Evolutionary conservation across 2,797 vertebrate species (phyloP).

Genomic region (Manis crassicaudata): DNA sequence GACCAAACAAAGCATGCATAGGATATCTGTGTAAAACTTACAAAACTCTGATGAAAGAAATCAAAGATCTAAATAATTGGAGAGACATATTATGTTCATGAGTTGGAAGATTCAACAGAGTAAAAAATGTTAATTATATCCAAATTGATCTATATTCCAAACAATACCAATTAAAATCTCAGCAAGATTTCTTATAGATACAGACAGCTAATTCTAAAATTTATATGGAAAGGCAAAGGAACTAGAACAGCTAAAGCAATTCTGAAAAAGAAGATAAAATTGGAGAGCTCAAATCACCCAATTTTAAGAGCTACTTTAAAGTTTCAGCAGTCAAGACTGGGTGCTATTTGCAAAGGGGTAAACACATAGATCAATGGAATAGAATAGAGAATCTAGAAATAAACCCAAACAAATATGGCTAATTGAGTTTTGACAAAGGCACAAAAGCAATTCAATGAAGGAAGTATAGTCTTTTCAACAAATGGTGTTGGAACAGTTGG

Average conservation of each 20-base stretch:
- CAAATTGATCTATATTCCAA: background rate
- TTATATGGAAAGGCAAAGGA: background rate
- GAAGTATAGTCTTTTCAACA: background rate
- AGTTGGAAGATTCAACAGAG: background rate
- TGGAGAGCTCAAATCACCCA: background rate
- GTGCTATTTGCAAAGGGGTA: background rate
- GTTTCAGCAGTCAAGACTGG: background rate
- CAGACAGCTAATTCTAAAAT: background rate
- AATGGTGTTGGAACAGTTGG: background rate
- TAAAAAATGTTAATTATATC: background rate
- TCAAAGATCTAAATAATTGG: background rate
- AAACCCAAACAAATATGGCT: background rate
- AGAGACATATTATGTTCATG: background rate
- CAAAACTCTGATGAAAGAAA: conserved; percentile 29
- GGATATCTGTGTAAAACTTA: background rate
- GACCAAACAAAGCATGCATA: background rate
- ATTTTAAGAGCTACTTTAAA: background rate
- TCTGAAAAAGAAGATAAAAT: conserved; percentile 27
- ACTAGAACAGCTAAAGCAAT: background rate
- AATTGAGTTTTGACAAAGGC: background rate
- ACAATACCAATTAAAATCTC: background rate
- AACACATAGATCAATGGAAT: background rate
- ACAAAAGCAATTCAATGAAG: background rate
- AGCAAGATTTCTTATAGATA: background rate
- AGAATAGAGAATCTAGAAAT: background rate